Evolutionary conservation across 2,888 invertebrate species (phyloP).

Genomic region (Mesorhabditis spiculigera): DNA sequence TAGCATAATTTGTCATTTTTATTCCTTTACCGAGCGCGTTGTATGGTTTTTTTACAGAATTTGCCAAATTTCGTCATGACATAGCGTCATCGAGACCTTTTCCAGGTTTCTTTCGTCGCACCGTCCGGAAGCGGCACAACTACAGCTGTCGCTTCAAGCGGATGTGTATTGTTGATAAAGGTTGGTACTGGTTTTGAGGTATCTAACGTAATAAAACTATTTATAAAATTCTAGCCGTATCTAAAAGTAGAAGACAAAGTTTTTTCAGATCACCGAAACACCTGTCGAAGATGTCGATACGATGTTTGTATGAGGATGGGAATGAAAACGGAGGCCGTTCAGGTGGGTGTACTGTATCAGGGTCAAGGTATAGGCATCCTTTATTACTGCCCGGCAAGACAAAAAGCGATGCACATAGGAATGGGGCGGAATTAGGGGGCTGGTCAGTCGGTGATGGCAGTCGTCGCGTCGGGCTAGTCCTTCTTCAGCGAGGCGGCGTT

Average conservation of each 20-base stretch:
- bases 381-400: too few species aligned
- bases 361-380: too few species aligned
- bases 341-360: conserved; percentile 8
- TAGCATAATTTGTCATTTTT: too few species aligned
- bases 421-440: conserved; percentile 19
- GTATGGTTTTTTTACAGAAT: too few species aligned
- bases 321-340: conserved; percentile 47
- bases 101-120: conserved; percentile 55
- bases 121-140: conserved; percentile 52
- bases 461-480: neutral
- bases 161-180: conserved; percentile 56
- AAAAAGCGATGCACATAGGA: too few species aligned
- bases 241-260: too few species aligned
- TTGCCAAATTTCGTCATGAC: too few species aligned
- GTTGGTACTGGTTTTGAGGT: conserved; percentile 17
- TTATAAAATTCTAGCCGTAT: too few species aligned
- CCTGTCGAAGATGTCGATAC: conserved; percentile 53
- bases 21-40: too few species aligned
- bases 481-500: too few species aligned
- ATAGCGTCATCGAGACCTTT: neutral
- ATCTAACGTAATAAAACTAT: neutral
- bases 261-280: conserved; percentile 50
- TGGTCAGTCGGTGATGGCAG: neutral
- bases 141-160: conserved; percentile 53
- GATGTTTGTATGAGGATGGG: conserved; percentile 50